A percentile compares a stretch with the other conserved stretches of the same genome.
Evolutionary conservation across 1,140 invertebrate genomes (phyloP).

Genomic region (Sinonovacula constricta): DNA sequence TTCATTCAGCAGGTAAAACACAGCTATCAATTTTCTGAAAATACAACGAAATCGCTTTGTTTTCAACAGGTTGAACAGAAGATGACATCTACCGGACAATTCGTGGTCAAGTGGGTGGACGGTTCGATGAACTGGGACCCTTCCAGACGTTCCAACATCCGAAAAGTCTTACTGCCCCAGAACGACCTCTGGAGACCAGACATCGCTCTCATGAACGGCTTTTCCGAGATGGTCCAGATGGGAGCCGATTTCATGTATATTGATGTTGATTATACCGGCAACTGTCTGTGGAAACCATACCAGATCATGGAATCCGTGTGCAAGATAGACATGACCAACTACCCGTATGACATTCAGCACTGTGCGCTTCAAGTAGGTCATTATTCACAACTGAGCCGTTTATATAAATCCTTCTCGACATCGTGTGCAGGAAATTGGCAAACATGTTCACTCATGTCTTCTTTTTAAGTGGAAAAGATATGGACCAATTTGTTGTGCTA

Average conservation of each 20-base stretch:
- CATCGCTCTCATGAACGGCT: slow-evolving; percentile 40
- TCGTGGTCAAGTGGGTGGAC: slow-evolving; percentile 29
- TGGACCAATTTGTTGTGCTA: no score
- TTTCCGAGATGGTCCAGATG: slow-evolving; percentile 11
- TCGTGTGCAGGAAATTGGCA: no score
- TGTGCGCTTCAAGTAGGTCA: slow-evolving; percentile 34
- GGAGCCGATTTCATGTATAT: slow-evolving; percentile 34
- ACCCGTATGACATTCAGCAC: slow-evolving; percentile 32
- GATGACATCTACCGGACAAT: slow-evolving; percentile 22
- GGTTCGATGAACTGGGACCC: slow-evolving; percentile 24
- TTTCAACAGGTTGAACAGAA: slow-evolving; percentile 40
- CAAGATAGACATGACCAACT: slow-evolving; percentile 38
- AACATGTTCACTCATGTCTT: no score
- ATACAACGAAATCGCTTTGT: neutral
- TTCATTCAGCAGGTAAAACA: neutral
- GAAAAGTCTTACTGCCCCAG: slow-evolving; percentile 18
- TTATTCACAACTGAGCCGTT: no score
- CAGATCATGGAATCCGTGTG: slow-evolving; percentile 34
- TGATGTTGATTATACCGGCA: slow-evolving; percentile 27
- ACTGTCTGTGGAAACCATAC: slow-evolving; percentile 37
- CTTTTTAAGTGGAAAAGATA: no score
- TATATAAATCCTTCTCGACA: no score
- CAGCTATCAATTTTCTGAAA: neutral
- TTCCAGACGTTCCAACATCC: slow-evolving; percentile 9
- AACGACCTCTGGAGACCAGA: slow-evolving; percentile 43